Conservation (phyloP, 2,113 vertebrate genomes). For the Morphnarchus princeps region DNA sequence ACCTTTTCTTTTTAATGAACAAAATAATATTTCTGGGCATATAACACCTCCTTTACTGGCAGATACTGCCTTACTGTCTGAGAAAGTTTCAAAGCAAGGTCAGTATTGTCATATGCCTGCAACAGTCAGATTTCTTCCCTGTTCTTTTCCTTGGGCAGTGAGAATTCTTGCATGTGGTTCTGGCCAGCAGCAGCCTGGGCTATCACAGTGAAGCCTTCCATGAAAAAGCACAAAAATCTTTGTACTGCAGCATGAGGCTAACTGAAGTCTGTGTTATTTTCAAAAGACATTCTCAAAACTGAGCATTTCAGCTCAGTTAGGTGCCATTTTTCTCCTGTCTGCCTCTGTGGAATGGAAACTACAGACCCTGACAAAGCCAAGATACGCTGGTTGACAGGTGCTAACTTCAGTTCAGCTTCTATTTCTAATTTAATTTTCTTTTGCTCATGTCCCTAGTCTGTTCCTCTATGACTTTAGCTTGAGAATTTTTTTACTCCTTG, state of each 20-base stretch:
- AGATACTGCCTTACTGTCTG: not conserved
- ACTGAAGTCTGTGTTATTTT: not conserved
- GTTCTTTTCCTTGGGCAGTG: not conserved
- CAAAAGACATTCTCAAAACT: not conserved
- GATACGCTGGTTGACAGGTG: not conserved
- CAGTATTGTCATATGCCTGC: not conserved
- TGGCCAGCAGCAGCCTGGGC: not conserved
- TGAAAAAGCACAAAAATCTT: not conserved
- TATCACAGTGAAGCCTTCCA: not conserved
- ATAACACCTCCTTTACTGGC: not conserved
- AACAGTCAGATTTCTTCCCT: not conserved
- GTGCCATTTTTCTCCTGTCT: not conserved
- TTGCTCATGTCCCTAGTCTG: not conserved
- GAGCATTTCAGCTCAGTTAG: not conserved
- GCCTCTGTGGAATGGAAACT: not conserved
- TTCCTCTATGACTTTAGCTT: not conserved
- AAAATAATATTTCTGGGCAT: not conserved
- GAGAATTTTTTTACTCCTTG: not conserved
- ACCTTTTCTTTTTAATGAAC: not conserved
- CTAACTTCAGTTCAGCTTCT: not conserved
- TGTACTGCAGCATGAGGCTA: not conserved
- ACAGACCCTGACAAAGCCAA: not conserved
- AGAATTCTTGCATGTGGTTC: not conserved
- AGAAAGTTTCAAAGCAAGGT: not conserved
- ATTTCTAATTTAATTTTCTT: not conserved